Evolutionary conservation across 2,888 invertebrate genomes (phyloP).

Genomic region (Trichopria drosophilae): DNA sequence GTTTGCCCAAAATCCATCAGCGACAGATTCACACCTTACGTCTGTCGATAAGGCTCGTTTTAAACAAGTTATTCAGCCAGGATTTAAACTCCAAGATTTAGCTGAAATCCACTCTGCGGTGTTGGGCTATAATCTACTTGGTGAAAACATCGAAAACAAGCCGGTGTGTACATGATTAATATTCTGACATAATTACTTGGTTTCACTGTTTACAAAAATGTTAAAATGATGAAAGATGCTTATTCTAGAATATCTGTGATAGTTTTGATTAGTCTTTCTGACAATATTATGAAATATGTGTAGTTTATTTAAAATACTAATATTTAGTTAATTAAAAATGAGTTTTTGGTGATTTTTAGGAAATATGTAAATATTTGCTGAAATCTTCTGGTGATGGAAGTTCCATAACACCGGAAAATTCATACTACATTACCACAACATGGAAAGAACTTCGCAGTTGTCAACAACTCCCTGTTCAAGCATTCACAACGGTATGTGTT

Average conservation of each 20-base stretch:
- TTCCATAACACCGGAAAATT: slow-evolving; percentile 56
- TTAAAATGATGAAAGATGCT: slow-evolving; percentile 45
- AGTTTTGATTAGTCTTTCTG: slow-evolving; percentile 57
- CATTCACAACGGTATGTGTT: slow-evolving; percentile 57
- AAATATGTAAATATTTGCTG: slow-evolving; percentile 59
- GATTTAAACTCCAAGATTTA: slow-evolving; percentile 62
- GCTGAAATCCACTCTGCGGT: slow-evolving; percentile 73
- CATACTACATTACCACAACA: slow-evolving; percentile 69
- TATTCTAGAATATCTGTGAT: slow-evolving; percentile 46
- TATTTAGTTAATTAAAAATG: slow-evolving; percentile 1
- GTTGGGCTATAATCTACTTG: slow-evolving; percentile 71
- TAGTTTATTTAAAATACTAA: background rate
- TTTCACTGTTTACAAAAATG: background rate
- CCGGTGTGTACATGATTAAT: slow-evolving; percentile 59
- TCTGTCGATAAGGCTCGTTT: slow-evolving; percentile 47
- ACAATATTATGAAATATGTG: slow-evolving; percentile 23
- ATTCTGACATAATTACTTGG: slow-evolving; percentile 1
- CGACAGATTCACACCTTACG: slow-evolving; percentile 53
- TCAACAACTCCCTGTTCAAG: slow-evolving; percentile 60
- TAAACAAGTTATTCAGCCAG: slow-evolving; percentile 49
- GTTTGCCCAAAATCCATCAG: slow-evolving; percentile 43
- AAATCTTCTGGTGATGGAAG: slow-evolving; percentile 53
- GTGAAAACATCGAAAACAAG: slow-evolving; percentile 62
- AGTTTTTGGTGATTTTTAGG: slow-evolving; percentile 45
- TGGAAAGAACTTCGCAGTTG: slow-evolving; percentile 66